Evolutionary conservation across 2,888 invertebrate species (phyloP), one percentile per base, ranked within the genome.

Genomic region (Keiferia lycopersicella): DNA sequence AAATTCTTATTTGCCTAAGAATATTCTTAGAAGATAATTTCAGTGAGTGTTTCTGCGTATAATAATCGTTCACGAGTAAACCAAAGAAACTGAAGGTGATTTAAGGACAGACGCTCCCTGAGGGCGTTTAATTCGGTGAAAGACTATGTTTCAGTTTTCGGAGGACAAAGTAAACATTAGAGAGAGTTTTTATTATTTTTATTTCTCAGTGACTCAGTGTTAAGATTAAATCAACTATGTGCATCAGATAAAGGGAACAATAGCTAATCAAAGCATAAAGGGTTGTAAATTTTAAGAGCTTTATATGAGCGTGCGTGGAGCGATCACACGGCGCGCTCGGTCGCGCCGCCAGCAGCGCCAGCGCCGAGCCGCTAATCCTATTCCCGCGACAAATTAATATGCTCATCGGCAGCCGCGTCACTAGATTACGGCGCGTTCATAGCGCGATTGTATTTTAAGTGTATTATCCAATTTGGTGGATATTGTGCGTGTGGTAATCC

Each of bases 381-480:
- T 88, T 83, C 82, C 84, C 84, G 85, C 84, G 86, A 89, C 89
- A 89, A 88, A 91, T 91, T 90, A 90, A 89, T 90, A 90, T 88
- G 91, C 87, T 89, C 91, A 90, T 91, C 89, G 90, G 87, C 87
- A 86, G 86, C 84, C 85, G 82, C 89, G 84, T 85, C 87, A 87
- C 86, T 88, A 87, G 90, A 88, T 89, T 91, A 91, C 86, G 83
- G 81, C 83, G 86, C 89, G 86, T 90, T 88, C 85, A 88, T 84
- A 82, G 85, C 87, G 84, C 92, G 91, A 92, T 91, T 91, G 92
- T 93, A 91, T 93, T 93, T 93, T 93, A 93, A 93, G 93, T 93
- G 93, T 93, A 93, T 93, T 93, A 93, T 93, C 93, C 93, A 93
- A 93, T 93, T 92, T 92, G 91, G 86, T 84, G 85, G 92, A 88